Evolutionary conservation across 2,888 invertebrate species (phyloP).

Genomic region (Apoda limacodes): DNA sequence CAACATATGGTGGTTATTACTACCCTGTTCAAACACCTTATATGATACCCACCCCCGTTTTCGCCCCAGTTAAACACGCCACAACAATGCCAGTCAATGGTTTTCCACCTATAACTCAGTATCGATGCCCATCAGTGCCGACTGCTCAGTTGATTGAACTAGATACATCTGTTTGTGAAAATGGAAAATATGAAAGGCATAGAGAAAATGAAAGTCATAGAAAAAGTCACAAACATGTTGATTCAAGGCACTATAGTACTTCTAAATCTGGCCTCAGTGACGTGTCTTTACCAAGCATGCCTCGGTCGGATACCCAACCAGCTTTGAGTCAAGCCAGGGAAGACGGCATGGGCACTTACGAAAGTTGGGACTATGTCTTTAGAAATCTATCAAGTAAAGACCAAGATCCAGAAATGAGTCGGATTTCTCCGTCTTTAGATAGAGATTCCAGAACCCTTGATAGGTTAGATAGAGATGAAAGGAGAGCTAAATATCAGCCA

Average conservation of each 20-base stretch:
- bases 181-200: conserved; percentile 44
- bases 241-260: conserved; percentile 44
- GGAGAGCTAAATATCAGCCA: conserved; percentile 56
- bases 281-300: conserved; percentile 49
- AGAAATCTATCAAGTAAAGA: conserved; percentile 80
- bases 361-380: conserved; percentile 86
- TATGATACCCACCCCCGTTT: conserved; percentile 56
- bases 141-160: conserved; percentile 77
- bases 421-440: conserved; percentile 67
- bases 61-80: conserved; percentile 57
- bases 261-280: conserved; percentile 55
- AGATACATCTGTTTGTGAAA: conserved; percentile 58
- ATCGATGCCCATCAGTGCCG: conserved; percentile 68
- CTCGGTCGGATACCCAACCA: conserved; percentile 60
- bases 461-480: conserved; percentile 51
- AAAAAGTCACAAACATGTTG: conserved; percentile 32
- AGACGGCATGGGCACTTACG: conserved; percentile 76
- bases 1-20: conserved; percentile 50
- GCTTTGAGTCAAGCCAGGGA: conserved; percentile 67
- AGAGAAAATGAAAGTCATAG: conserved; percentile 38
- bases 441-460: conserved; percentile 57
- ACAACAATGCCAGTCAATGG: conserved; percentile 59
- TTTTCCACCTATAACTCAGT: conserved; percentile 43
- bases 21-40: conserved; percentile 58
- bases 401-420: conserved; percentile 75